Base-by-base conservation (phyloP, 1,140 invertebrate species). In the Akabosia matsudoensis region DNA sequence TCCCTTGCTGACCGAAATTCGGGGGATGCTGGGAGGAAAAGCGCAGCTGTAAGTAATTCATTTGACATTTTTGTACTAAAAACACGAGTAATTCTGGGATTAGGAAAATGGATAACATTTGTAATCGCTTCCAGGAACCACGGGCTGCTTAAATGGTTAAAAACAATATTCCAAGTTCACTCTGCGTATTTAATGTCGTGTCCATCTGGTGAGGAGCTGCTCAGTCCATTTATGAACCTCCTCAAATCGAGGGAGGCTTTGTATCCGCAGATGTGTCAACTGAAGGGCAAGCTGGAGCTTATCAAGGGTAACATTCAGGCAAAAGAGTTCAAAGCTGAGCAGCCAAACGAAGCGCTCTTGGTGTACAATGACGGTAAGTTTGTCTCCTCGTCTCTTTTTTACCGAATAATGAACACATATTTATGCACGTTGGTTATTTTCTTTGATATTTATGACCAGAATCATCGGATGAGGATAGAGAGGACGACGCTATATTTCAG, bases 1-100 rank as follows among this genome's bases (percentile, higher is more conserved):
- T 30, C 87, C 88, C 0, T 83, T 92, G 34, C 80, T 91, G 0
- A 86, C 87, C 80, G 89, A 91, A 84, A 84, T 91, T n/a, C 88
- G 88, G 1, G 76, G 79, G 13, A 84, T 90, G 78, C 83, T 91
- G 33, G 86, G 90, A 82, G 88, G 88, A 56, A 90, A 89, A 86
- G 88, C 88, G 51, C 83, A 85, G 52, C 80, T 85, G 89, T 90
- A 84, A 88, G 88, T 84, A 28, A 28, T 45, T 45, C 7, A 10
- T 45, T n/a, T n/a, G n/a, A n/a, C n/a, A n/a, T n/a, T n/a, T n/a
- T n/a, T n/a, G n/a, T n/a, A n/a, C n/a, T n/a, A n/a, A n/a, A n/a
- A n/a, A n/a, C n/a, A n/a, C n/a, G n/a, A n/a, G n/a, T n/a, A n/a
- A n/a, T n/a, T n/a, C n/a, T n/a, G n/a, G n/a, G n/a, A 56, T 67